A percentile compares a stretch with the other conserved stretches of the same genome.
Evolutionary conservation across 2,113 vertebrate species (phyloP).

Genomic region (Neogobius melanostomus): DNA sequence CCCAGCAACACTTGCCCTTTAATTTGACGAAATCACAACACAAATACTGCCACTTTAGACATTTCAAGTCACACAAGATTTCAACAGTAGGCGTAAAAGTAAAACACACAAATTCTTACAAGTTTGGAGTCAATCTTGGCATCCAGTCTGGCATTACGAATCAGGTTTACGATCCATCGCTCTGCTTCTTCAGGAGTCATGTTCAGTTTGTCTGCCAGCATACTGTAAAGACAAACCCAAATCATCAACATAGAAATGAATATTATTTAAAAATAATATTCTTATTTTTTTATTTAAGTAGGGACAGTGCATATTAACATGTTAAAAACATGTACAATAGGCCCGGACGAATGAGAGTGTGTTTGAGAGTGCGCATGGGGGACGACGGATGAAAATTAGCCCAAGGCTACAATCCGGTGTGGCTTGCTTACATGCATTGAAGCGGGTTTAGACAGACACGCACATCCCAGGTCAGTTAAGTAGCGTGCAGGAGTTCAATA

Average conservation of each 20-base stretch:
- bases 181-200: slow-evolving; percentile 98
- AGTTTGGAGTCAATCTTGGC: slow-evolving; percentile 98
- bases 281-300: not conserved
- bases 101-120: slow-evolving; percentile 74
- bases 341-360: too few relatives aligned
- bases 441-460: too few relatives aligned
- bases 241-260: not conserved
- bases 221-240: slow-evolving; percentile 74
- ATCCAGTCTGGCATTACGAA: slow-evolving; percentile 94
- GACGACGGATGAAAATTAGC: too few relatives aligned
- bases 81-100: not conserved
- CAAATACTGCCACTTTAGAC: slow-evolving; percentile 4
- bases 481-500: too few relatives aligned
- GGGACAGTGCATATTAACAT: too few relatives aligned
- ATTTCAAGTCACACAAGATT: not conserved
- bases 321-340: too few relatives aligned
- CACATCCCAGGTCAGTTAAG: too few relatives aligned
- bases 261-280: slow-evolving; percentile 44
- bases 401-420: too few relatives aligned
- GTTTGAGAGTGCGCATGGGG: too few relatives aligned
- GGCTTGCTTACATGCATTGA: too few relatives aligned
- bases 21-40: slow-evolving; percentile 27
- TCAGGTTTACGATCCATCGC: slow-evolving; percentile 98
- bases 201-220: slow-evolving; percentile 98
- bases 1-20: slow-evolving; percentile 5